Conservation (phyloP, 2,113 vertebrate genomes). For the Sceloporus tristichus region DNA sequence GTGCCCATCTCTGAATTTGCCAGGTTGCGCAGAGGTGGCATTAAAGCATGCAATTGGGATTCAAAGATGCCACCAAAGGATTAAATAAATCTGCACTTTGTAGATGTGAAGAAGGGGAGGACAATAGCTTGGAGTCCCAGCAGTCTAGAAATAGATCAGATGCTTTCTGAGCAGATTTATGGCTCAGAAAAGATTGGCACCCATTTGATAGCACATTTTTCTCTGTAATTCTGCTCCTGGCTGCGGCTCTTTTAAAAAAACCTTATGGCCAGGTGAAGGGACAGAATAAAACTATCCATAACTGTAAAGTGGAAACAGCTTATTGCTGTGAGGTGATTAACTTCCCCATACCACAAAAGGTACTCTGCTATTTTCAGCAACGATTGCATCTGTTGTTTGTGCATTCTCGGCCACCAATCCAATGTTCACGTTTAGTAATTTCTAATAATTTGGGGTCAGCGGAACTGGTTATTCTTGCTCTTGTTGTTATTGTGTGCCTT, state of each 20-base stretch:
- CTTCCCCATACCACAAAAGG: neutral
- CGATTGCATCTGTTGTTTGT: neutral
- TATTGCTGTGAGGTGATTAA: neutral
- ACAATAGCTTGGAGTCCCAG: neutral
- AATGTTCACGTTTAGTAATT: too few species aligned
- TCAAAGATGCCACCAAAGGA: neutral
- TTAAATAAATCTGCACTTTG: neutral
- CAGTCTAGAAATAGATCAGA: neutral
- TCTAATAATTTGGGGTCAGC: too few species aligned
- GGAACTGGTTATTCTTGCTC: neutral
- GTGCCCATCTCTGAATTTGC: conserved; percentile 18
- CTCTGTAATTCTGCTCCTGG: conserved; percentile 12
- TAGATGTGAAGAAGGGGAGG: neutral
- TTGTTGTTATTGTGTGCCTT: too few species aligned
- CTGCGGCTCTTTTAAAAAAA: neutral
- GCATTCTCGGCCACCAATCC: neutral
- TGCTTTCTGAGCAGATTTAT: neutral
- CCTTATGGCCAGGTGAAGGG: neutral
- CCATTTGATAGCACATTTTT: neutral
- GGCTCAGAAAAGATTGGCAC: neutral
- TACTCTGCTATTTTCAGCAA: neutral
- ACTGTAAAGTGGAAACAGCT: neutral
- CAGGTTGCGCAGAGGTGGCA: neutral
- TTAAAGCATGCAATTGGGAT: neutral
- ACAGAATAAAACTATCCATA: neutral